These are phyloP conservation scores for Catostomus latipinnis DNA, from an alignment of 2,797 vertebrate species.

Conservation along the genomic window DNA sequence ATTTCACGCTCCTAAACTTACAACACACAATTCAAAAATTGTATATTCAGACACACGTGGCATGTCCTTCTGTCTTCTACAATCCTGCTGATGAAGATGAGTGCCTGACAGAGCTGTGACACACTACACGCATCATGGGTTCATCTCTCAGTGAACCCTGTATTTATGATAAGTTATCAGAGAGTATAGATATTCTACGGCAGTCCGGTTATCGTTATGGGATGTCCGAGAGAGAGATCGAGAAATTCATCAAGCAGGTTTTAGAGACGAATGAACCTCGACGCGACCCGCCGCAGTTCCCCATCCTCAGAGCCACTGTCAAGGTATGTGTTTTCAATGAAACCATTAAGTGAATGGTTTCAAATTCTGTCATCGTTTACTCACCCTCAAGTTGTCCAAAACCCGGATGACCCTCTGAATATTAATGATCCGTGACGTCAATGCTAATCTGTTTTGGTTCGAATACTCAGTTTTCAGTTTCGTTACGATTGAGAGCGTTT, in stretches of 20 bases:
- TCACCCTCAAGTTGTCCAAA: too few relatives aligned
- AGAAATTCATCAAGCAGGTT: conserved; percentile 93
- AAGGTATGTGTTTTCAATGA: conserved; percentile 77
- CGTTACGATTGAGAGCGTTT: too few relatives aligned
- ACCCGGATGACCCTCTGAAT: too few relatives aligned
- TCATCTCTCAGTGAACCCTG: conserved; percentile 88
- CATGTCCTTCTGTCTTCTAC: too few relatives aligned
- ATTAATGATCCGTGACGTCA: too few relatives aligned
- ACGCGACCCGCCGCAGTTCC: conserved; percentile 86
- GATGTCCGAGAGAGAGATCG: conserved; percentile 94
- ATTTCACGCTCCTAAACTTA: background rate
- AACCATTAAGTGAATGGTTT: background rate
- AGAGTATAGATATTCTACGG: conserved; percentile 92
- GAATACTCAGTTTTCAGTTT: too few relatives aligned
- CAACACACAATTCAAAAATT: background rate
- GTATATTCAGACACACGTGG: background rate
- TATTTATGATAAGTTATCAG: conserved; percentile 93
- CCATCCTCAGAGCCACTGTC: conserved; percentile 80
- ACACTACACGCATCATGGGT: conserved; percentile 79
- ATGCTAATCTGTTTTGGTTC: too few relatives aligned
- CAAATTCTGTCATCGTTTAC: too few relatives aligned
- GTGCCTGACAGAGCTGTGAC: background rate
- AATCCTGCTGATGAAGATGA: background rate
- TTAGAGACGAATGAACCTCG: conserved; percentile 92
- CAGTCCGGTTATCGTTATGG: conserved; percentile 94